Percentiles rank a stretch among this genome's conserved stretches.
Evolutionary conservation across 2,888 invertebrate genomes (phyloP).

Genomic region (Mellilla xanthometata): DNA sequence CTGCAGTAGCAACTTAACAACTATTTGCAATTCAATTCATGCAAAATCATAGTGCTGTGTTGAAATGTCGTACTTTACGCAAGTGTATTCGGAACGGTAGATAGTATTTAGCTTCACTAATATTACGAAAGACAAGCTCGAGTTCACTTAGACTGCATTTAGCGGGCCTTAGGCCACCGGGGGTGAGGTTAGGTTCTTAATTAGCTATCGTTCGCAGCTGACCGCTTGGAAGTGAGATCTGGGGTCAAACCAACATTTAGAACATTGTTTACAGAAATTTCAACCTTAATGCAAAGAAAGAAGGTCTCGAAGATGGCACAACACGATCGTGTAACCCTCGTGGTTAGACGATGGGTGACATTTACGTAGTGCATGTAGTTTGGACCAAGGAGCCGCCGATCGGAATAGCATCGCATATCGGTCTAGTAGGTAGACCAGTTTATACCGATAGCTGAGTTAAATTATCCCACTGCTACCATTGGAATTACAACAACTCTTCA

Average conservation of each 20-base stretch:
- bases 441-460: constrained; percentile 16
- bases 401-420: constrained; percentile 39
- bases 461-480: constrained; percentile 11
- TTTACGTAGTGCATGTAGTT: constrained; percentile 48
- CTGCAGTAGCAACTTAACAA: constrained; percentile 40
- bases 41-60: constrained; percentile 51
- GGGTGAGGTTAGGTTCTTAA: constrained; percentile 74
- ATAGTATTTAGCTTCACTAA: constrained; percentile 47
- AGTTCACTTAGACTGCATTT: constrained; percentile 70
- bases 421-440: constrained; percentile 34
- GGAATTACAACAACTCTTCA: constrained; percentile 5
- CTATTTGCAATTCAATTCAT: constrained; percentile 63
- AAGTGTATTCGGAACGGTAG: too few species aligned
- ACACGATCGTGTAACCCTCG: constrained; percentile 40
- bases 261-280: constrained; percentile 25
- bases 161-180: constrained; percentile 61
- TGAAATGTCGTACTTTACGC: constrained; percentile 38
- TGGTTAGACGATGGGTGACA: constrained; percentile 52
- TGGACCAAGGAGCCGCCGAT: constrained; percentile 40
- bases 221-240: constrained; percentile 69
- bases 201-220: constrained; percentile 75
- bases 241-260: constrained; percentile 25
- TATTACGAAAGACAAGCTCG: constrained; percentile 58
- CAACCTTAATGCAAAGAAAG: constrained; percentile 28
- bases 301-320: constrained; percentile 26